Base-by-base conservation (phyloP, 92 coral and sea anemone genomes). In the Phenganax subtilis region DNA sequence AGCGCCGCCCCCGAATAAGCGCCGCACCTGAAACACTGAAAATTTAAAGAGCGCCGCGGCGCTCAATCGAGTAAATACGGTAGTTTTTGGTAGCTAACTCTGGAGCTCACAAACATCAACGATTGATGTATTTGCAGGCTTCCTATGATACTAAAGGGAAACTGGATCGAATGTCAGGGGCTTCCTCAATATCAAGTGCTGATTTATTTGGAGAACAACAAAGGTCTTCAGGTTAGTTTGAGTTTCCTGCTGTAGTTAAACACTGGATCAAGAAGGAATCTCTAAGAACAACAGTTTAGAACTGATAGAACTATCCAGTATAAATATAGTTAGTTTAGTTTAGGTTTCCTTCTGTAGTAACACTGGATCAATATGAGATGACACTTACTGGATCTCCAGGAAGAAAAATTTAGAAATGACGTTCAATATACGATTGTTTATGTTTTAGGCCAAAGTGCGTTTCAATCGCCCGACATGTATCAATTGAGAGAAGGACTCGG, bases 401-500 rank as follows among this genome's bases (percentile, higher is more conserved):
- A n/a, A n/a, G n/a, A n/a, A n/a, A n/a, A n/a, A n/a, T n/a, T n/a
- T n/a, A n/a, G n/a, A n/a, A n/a, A n/a, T n/a, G n/a, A n/a, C n/a
- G n/a, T n/a, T n/a, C n/a, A n/a, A n/a, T n/a, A n/a, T n/a, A n/a
- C n/a, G n/a, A n/a, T n/a, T n/a, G n/a, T n/a, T n/a, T n/a, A n/a
- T n/a, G 12, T 62, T 64, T 47, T 15, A 78, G 82, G 73, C 8
- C 72, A 20, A 55, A 6, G 73, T 14, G 60, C 90, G 75, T 83
- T 90, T 81, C 80, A 91, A 25, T 90, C 92, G 27, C 88, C 94
- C 72, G 97, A 94, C 83, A 87, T 92, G 77, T 82, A 93, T 61
- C 91, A 94, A 85, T 59, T 94, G 76, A 89, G 92, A 70, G 98
- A 94, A 58, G 98, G 97, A 75, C 83, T 94, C 55, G 97, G 96